phyloP scores from a whole-genome alignment of 2,113 vertebrate genomes.

The Pristiophorus japonicus region DNA sequence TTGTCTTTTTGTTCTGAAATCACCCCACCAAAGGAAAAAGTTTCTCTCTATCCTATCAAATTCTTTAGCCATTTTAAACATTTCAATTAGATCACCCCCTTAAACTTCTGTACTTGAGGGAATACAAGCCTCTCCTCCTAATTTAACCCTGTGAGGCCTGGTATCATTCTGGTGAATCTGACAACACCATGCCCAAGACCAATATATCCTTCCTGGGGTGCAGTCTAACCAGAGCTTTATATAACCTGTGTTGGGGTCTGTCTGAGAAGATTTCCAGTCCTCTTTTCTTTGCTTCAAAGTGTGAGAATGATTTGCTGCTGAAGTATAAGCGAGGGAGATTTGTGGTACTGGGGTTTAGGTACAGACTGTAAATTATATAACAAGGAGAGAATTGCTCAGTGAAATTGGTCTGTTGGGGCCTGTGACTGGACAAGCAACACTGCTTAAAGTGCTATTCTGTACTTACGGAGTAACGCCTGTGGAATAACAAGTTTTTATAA shows the following conservation, averaged over 20 bases:
- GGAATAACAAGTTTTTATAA: slow-evolving; percentile 25
- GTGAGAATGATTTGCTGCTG: background rate
- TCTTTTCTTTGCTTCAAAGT: background rate
- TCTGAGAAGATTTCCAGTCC: background rate
- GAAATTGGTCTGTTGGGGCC: slow-evolving; percentile 22
- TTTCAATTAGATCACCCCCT: background rate
- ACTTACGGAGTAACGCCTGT: slow-evolving; percentile 2
- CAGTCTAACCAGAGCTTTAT: background rate
- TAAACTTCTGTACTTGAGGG: background rate
- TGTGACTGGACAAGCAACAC: slow-evolving; percentile 12
- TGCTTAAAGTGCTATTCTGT: slow-evolving; percentile 30
- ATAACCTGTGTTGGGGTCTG: background rate
- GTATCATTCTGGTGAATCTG: background rate
- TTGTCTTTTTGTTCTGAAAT: background rate
- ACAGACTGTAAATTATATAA: slow-evolving; percentile 3
- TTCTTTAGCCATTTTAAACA: background rate
- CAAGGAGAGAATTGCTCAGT: slow-evolving; percentile 24
- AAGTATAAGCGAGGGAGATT: background rate
- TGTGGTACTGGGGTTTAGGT: background rate
- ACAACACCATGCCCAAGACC: background rate
- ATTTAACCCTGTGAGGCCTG: background rate
- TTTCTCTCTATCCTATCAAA: background rate
- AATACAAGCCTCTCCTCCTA: background rate
- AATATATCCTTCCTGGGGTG: background rate
- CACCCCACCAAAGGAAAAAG: background rate